These are phyloP conservation scores for Oligia fasciuncula DNA, from an alignment of 2,888 invertebrate genomes.

Conservation along the genomic window DNA sequence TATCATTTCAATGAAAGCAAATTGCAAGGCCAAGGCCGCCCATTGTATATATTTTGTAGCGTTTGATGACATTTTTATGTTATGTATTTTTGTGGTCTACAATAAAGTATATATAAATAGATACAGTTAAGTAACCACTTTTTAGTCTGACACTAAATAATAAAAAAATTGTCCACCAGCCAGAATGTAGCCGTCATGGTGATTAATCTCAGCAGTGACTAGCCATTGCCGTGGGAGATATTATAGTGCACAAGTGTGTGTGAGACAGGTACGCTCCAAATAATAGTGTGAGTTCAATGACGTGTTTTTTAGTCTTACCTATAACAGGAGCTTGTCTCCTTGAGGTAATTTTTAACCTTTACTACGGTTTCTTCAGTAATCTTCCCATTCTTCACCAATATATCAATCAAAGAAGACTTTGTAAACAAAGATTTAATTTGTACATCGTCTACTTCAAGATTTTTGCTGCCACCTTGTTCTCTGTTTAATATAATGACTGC, in stretches of 20 bases:
- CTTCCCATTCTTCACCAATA: no score
- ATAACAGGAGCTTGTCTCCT: no score
- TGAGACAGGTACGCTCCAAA: no score
- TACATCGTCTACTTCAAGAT: conserved; percentile 92
- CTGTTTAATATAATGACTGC: conserved; percentile 97
- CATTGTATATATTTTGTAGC: neutral
- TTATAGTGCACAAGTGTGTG: neutral
- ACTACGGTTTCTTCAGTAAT: no score
- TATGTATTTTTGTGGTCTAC: no score
- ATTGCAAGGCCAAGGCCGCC: neutral
- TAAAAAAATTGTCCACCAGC: neutral
- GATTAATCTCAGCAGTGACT: neutral
- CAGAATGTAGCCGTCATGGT: neutral
- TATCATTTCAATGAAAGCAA: neutral
- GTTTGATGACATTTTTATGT: neutral
- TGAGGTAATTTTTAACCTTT: no score
- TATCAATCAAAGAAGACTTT: no score
- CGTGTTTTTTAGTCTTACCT: no score
- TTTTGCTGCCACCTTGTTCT: conserved; percentile 96
- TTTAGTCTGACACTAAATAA: neutral
- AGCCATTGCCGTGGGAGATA: neutral
- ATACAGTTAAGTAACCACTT: neutral
- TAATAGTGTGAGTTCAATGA: no score
- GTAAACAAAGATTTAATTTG: conserved; percentile 93
- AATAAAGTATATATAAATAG: no score